phyloP scores from a whole-genome alignment of 2,888 invertebrate genomes.

The Disparrhopalites patrizii region DNA sequence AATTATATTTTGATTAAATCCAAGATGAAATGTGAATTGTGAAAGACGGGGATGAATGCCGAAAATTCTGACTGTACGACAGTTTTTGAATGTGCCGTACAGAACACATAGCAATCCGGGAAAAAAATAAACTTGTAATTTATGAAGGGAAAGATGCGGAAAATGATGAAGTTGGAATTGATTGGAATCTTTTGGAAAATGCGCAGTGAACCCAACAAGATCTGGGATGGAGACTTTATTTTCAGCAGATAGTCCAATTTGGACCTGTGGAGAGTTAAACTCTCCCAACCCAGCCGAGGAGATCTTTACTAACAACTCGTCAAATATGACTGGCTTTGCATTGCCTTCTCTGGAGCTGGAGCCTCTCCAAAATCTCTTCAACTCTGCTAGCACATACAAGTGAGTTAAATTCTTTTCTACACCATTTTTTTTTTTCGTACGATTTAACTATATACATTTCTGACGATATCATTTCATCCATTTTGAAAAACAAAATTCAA shows the following conservation, averaged over 20 bases:
- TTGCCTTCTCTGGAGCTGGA: slow-evolving; percentile 79
- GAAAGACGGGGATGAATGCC: no score
- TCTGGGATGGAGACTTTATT: slow-evolving; percentile 46
- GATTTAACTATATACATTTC: no score
- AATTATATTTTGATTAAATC: no score
- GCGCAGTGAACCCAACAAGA: slow-evolving; percentile 39
- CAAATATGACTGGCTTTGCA: slow-evolving; percentile 82
- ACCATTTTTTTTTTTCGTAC: no score
- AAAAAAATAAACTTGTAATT: no score
- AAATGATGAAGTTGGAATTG: slow-evolving; percentile 14
- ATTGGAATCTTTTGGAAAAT: slow-evolving; percentile 23
- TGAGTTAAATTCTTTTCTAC: slow-evolving; percentile 44
- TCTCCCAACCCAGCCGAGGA: slow-evolving; percentile 44
- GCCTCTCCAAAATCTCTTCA: slow-evolving; percentile 77
- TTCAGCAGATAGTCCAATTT: slow-evolving; percentile 47
- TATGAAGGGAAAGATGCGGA: slow-evolving; percentile 21
- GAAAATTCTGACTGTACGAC: no score
- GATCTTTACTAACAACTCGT: slow-evolving; percentile 53
- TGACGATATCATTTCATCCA: no score
- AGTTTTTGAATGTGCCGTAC: no score
- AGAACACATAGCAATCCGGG: no score
- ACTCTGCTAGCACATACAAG: slow-evolving; percentile 52
- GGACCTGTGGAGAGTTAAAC: slow-evolving; percentile 47
- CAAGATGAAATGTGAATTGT: no score
- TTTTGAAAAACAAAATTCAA: no score